Evolutionary conservation across 2,113 vertebrate species (phyloP).

Genomic region (Propithecus coquereli): DNA sequence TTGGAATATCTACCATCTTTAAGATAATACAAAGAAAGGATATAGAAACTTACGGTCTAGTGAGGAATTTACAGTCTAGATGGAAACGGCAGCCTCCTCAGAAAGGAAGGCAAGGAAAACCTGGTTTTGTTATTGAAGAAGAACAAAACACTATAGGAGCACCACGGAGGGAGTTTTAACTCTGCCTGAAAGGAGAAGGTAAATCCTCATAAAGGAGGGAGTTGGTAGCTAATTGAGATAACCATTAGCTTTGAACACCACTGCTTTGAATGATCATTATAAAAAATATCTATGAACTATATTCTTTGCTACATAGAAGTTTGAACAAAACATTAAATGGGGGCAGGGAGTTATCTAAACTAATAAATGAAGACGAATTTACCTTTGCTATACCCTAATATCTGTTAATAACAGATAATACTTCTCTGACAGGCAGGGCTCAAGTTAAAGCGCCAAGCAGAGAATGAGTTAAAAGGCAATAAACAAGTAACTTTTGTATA

Average conservation of each 20-base stretch:
- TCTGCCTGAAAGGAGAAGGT: not conserved
- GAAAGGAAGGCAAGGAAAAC: not conserved
- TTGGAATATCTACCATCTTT: not conserved
- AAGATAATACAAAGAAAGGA: not conserved
- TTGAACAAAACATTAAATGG: not conserved
- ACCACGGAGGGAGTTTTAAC: not conserved
- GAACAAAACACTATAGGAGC: not conserved
- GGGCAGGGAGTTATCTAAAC: not conserved
- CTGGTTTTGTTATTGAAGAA: not conserved
- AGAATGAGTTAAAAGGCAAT: not conserved
- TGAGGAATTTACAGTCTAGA: not conserved
- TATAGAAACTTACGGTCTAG: not conserved
- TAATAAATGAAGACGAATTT: not conserved
- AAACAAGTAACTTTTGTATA: not conserved
- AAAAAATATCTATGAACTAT: not conserved
- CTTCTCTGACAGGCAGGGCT: not conserved
- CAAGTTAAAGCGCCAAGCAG: not conserved
- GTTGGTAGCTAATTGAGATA: not conserved
- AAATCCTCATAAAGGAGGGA: not conserved
- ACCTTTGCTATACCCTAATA: not conserved
- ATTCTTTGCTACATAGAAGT: not conserved
- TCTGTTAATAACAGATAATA: not conserved
- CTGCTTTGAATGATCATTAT: not conserved
- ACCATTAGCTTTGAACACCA: not conserved
- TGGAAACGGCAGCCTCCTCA: not conserved